phyloP scores from a whole-genome alignment of 1,140 invertebrate genomes.

The Euura lappo region DNA sequence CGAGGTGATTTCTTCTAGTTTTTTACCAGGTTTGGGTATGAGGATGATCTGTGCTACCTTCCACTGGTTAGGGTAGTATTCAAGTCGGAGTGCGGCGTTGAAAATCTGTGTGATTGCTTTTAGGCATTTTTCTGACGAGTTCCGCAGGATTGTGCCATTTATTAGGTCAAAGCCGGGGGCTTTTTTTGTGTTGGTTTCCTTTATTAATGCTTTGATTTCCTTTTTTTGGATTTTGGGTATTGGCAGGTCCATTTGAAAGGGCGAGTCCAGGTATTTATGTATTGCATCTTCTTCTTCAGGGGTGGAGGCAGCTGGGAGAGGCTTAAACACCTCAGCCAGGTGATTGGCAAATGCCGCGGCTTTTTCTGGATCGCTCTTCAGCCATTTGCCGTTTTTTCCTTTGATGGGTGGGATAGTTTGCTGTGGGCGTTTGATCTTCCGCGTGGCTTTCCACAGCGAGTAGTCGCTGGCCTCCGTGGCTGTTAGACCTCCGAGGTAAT shows the following conservation, averaged over 20 bases:
- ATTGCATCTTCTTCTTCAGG: not conserved
- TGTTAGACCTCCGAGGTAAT: slow-evolving; percentile 16
- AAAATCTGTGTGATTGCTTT: slow-evolving; percentile 11
- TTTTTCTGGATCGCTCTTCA: slow-evolving; percentile 24
- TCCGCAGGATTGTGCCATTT: no score
- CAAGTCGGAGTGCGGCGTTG: slow-evolving; percentile 19
- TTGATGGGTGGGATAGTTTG: slow-evolving; percentile 22
- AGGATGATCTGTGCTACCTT: slow-evolving; percentile 43
- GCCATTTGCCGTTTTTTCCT: slow-evolving; percentile 22
- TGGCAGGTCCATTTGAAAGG: no score
- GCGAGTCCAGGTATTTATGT: no score
- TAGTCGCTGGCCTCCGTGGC: slow-evolving; percentile 22
- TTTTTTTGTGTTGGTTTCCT: no score
- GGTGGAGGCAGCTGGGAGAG: slow-evolving; percentile 10
- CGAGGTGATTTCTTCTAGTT: slow-evolving; percentile 20
- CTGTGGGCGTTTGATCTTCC: slow-evolving; percentile 30
- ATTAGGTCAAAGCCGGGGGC: no score
- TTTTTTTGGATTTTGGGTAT: no score
- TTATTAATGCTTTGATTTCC: no score
- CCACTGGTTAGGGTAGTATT: slow-evolving; percentile 37
- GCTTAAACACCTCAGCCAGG: slow-evolving; percentile 18
- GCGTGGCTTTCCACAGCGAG: slow-evolving; percentile 33
- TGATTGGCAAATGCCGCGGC: slow-evolving; percentile 21
- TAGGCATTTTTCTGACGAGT: no score
- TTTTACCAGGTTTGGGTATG: slow-evolving; percentile 37